Conservation (phyloP, 2,113 vertebrate species). For the Ophthalmolycus amberensis region DNA sequence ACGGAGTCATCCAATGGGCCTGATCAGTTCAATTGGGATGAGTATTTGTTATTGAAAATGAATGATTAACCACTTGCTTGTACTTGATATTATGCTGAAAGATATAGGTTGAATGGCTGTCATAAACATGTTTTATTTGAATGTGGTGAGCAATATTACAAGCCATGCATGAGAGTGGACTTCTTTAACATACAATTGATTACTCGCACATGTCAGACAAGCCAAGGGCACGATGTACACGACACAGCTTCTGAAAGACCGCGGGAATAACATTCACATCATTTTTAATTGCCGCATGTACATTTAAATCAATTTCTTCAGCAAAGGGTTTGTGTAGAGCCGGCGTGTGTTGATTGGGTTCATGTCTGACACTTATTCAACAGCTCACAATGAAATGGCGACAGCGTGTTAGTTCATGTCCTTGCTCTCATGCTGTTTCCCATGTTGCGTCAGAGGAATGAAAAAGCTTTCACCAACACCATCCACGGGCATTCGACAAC, state of each 20-base stretch:
- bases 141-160: background rate
- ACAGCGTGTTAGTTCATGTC: background rate
- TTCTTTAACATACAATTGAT: background rate
- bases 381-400: background rate
- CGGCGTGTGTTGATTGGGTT: background rate
- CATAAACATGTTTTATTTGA: background rate
- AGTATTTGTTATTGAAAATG: background rate
- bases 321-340: background rate
- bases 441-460: background rate
- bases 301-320: background rate
- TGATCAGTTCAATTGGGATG: background rate
- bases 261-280: no score
- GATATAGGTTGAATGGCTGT: background rate
- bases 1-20: background rate
- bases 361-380: background rate
- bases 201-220: background rate
- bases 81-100: background rate
- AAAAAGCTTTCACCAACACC: background rate
- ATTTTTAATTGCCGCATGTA: no score
- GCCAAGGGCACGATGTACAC: background rate
- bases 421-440: background rate
- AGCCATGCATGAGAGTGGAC: background rate
- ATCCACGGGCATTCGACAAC: background rate
- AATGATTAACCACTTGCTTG: background rate
- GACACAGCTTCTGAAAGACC: background rate